These are phyloP conservation scores for Austrolebias charrua DNA, from an alignment of 2,797 vertebrate species.

Conservation along the genomic window DNA sequence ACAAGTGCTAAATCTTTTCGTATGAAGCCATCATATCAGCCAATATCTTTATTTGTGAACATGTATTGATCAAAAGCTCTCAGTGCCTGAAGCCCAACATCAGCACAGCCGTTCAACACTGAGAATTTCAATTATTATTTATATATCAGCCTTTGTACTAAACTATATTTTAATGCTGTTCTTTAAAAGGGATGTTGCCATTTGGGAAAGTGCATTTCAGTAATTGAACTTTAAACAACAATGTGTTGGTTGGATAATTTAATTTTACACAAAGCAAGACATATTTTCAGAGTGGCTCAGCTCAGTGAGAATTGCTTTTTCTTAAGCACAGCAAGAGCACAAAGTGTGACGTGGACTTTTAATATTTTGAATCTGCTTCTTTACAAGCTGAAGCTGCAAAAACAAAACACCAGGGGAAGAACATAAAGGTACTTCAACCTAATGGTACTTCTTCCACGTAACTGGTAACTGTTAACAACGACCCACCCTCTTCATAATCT, in stretches of 20 bases:
- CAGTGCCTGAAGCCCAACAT: slow-evolving; percentile 34
- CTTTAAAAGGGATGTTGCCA: slow-evolving; percentile 46
- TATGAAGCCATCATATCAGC: slow-evolving; percentile 1
- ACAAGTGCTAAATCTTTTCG: not conserved
- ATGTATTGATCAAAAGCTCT: slow-evolving; percentile 42
- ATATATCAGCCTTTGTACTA: slow-evolving; percentile 58
- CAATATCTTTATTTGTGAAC: slow-evolving; percentile 12
- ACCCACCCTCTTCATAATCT: no score
- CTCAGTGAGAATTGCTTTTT: slow-evolving; percentile 10
- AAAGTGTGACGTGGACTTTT: slow-evolving; percentile 28
- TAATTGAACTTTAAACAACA: slow-evolving; percentile 59
- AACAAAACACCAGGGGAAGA: not conserved
- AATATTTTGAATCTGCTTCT: slow-evolving; percentile 22
- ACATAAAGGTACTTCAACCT: no score
- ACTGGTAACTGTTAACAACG: no score
- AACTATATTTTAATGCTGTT: slow-evolving; percentile 48
- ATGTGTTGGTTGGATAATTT: slow-evolving; percentile 46
- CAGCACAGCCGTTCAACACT: slow-evolving; percentile 23
- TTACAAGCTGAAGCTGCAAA: slow-evolving; percentile 1
- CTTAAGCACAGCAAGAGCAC: slow-evolving; percentile 16
- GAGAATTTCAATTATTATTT: slow-evolving; percentile 62
- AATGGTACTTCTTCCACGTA: no score
- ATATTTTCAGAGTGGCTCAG: slow-evolving; percentile 43
- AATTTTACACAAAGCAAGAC: slow-evolving; percentile 34
- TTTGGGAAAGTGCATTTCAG: slow-evolving; percentile 48